Base-by-base conservation (phyloP, 1,140 invertebrate genomes). In the Zaprionus kolodkinae region DNA sequence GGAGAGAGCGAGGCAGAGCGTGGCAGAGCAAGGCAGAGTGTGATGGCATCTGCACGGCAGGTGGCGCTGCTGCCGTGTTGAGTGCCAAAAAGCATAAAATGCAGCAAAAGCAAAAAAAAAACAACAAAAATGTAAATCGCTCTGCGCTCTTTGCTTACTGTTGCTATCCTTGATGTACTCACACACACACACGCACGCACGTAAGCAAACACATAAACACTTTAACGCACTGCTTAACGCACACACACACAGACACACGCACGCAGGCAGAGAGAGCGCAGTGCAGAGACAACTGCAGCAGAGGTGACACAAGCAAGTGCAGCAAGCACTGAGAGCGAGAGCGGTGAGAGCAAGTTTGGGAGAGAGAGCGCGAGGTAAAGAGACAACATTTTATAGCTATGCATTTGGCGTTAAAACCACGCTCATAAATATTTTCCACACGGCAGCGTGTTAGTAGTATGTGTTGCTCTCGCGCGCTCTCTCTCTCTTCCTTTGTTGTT, bases 391-490 rank as follows among this genome's bases (percentile, higher is more conserved):
- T 57, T 78, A 80, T 80, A 78, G 71, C n/a, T 84, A 84, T 72
- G 85, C 84, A 87, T 88, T 87, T 87, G 80, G 77, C 77, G 84
- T 87, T 70, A 84, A 84, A 88, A 79, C 85, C 77, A 67, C 76
- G 84, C 71, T 80, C 84, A 89, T 87, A 87, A 87, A 87, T 87
- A 87, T 87, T 87, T 87, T 88, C 73, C 85, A 88, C 84, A 80
- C 85, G 80, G 77, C 64, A 50, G 66, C 82, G 78, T 78, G 25
- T 15, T 38, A 36, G 70, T 38, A 36, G 70, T 66, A 15, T 21
- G 45, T 57, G 61, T 52, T 71, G 62, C 62, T 75, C n/a, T 45
- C 6, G n/a, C 40, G 2, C n/a, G n/a, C 40, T 7, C n/a, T 45
- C 40, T 15, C n/a, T 2, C n/a, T 45, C 40, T 15, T 6, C 6